Percentiles rank a stretch among this genome's conserved stretches.
Evolutionary conservation across 2,113 vertebrate species (phyloP).

Genomic region (Amphiprion percula): DNA sequence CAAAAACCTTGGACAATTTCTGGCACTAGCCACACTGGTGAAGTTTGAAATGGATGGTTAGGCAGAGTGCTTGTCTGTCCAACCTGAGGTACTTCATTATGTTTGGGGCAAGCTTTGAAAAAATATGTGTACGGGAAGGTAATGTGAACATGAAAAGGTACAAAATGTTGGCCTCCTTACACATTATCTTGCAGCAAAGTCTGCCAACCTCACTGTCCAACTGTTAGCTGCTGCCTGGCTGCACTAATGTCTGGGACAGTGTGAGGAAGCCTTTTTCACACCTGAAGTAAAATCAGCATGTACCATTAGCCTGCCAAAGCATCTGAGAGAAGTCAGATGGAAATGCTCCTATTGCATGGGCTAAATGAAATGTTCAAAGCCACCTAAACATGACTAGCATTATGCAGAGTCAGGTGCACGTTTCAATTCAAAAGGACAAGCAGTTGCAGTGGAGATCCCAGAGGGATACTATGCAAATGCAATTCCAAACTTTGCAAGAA

Average conservation of each 20-base stretch:
- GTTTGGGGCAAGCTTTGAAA: no score
- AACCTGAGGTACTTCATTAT: background rate
- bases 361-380: no score
- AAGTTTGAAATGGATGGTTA: background rate
- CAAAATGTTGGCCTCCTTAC: no score
- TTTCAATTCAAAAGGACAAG: no score
- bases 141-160: background rate
- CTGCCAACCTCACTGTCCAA: constrained; percentile 6
- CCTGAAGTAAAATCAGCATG: background rate
- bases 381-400: no score
- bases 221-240: constrained; percentile 9
- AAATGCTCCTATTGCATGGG: background rate
- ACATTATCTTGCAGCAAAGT: constrained; percentile 12
- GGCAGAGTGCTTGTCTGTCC: background rate
- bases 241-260: background rate
- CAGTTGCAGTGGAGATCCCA: no score
- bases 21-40: background rate
- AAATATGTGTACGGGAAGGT: background rate
- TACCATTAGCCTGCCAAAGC: background rate
- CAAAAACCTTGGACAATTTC: constrained; percentile 35
- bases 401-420: no score
- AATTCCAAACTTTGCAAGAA: no score
- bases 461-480: no score
- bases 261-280: background rate
- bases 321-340: background rate